A percentile compares a stretch with the other conserved stretches of the same genome.
Conservation (phyloP, 2,888 invertebrate species). For the Spatulosminthurus flaviceps region DNA sequence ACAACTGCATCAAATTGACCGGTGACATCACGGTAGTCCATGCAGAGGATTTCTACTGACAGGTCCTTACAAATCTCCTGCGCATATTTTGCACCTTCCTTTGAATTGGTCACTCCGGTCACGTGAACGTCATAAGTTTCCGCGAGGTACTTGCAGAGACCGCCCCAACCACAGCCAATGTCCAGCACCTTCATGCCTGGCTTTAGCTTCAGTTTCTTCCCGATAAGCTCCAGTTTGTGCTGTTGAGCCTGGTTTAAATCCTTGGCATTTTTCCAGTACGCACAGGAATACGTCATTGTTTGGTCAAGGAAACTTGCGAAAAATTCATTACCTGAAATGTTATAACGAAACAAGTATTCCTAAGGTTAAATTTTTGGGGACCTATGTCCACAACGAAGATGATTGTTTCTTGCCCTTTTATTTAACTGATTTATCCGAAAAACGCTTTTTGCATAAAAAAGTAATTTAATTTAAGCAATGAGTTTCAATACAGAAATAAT, state of each 20-base stretch:
- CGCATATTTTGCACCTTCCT: constrained; percentile 36
- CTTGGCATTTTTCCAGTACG: constrained; percentile 48
- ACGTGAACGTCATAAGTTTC: constrained; percentile 35
- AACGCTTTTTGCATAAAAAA: too few relatives aligned
- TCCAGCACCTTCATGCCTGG: constrained; percentile 54
- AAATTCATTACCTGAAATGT: constrained; percentile 44
- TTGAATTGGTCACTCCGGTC: constrained; percentile 20
- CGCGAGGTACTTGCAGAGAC: constrained; percentile 46
- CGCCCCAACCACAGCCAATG: constrained; percentile 54
- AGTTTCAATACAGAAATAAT: background rate
- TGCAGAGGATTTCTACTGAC: constrained; percentile 34
- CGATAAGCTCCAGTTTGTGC: constrained; percentile 50
- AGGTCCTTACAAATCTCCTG: constrained; percentile 30
- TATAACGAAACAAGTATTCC: background rate
- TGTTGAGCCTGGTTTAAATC: constrained; percentile 47
- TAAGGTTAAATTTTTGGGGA: background rate
- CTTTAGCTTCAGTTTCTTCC: constrained; percentile 47
- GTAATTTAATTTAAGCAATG: too few relatives aligned
- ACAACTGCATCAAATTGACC: constrained; percentile 50
- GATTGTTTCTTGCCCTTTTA: background rate
- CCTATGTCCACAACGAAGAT: too few relatives aligned
- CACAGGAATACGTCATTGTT: constrained; percentile 50
- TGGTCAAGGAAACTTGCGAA: constrained; percentile 46
- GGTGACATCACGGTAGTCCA: constrained; percentile 45
- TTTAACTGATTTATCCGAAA: background rate